Evolutionary conservation across 2,113 vertebrate genomes (phyloP).

Genomic region (Pseudorhombus dupliciocellatus): DNA sequence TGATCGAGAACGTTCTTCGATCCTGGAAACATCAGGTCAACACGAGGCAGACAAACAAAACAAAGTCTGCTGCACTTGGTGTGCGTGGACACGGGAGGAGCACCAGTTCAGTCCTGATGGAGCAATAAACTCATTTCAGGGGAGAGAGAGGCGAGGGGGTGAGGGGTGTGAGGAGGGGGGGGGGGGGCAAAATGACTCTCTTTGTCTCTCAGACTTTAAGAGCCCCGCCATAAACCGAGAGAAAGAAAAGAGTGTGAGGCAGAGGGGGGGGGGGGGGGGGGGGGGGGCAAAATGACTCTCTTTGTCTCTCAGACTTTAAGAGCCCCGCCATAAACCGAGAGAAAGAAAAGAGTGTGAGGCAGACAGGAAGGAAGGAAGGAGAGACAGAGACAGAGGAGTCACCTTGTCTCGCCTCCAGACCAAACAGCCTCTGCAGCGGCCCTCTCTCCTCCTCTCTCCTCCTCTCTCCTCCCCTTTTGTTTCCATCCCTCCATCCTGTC

Average conservation of each 20-base stretch:
- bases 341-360: constrained; percentile 15
- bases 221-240: constrained; percentile 57
- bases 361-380: constrained; percentile 41
- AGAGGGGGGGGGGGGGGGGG: too few relatives aligned
- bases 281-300: constrained; percentile 23
- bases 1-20: too few relatives aligned
- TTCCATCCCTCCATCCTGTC: neutral
- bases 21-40: too few relatives aligned
- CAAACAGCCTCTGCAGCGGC: neutral
- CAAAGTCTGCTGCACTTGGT: too few relatives aligned
- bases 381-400: constrained; percentile 25
- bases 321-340: constrained; percentile 57
- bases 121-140: constrained; percentile 69
- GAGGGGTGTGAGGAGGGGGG: neutral
- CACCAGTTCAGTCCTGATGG: constrained; percentile 43
- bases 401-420: constrained; percentile 55
- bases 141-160: neutral
- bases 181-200: constrained; percentile 18
- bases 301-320: constrained; percentile 58
- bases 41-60: too few relatives aligned
- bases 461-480: constrained; percentile 21
- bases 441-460: neutral
- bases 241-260: constrained; percentile 15
- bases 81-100: constrained; percentile 42
- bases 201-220: constrained; percentile 58